phyloP scores from a whole-genome alignment of 2,797 vertebrate species.

The Synaphobranchus kaupii region DNA sequence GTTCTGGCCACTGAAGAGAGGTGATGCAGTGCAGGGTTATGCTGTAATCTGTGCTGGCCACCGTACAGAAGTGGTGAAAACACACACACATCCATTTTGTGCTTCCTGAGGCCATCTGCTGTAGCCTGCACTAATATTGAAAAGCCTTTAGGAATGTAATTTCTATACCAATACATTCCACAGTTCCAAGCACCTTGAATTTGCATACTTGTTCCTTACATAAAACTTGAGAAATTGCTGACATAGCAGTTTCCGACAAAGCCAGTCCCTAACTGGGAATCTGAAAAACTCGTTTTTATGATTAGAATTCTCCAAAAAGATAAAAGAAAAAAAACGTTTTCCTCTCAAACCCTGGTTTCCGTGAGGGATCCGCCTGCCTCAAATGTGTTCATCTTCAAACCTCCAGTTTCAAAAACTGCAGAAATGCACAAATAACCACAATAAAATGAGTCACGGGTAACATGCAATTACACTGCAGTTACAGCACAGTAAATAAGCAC shows the following conservation, averaged over 20 bases:
- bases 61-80: too few relatives aligned
- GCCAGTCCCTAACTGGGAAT: background rate
- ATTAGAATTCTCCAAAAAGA: background rate
- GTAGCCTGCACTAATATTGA: background rate
- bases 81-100: background rate
- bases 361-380: too few relatives aligned
- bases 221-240: background rate
- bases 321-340: too few relatives aligned
- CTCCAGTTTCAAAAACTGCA: too few relatives aligned
- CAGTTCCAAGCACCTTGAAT: background rate
- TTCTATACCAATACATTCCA: background rate
- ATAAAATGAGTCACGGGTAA: background rate
- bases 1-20: too few relatives aligned
- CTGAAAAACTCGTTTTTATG: background rate
- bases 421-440: too few relatives aligned
- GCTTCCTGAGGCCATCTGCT: background rate
- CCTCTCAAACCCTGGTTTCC: too few relatives aligned
- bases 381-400: too few relatives aligned
- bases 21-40: too few relatives aligned
- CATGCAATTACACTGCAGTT: background rate
- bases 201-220: background rate
- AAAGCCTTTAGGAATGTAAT: background rate
- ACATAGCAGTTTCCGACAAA: background rate
- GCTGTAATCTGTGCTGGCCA: too few relatives aligned
- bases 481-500: slow-evolving; percentile 3